Evolutionary conservation across 2,113 vertebrate species (phyloP).

Genomic region (Dipodomys ordii): DNA sequence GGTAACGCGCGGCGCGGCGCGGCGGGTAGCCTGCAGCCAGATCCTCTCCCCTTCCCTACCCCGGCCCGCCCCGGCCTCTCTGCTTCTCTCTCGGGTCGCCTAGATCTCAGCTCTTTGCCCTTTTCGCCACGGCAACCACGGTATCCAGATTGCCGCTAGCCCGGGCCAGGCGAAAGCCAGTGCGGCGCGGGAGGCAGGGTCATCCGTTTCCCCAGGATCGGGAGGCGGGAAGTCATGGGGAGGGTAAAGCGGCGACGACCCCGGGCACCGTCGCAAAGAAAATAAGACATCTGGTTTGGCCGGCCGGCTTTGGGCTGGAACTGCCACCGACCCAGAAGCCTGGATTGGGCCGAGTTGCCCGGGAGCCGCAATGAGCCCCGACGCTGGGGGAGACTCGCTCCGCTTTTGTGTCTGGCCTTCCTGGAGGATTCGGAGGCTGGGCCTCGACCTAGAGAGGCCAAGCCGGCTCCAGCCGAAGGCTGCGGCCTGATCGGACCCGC

Average conservation of each 20-base stretch:
- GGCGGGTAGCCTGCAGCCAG: neutral
- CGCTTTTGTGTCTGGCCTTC: conserved; percentile 54
- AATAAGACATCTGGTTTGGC: neutral
- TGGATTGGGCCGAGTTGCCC: neutral
- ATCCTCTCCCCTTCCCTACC: neutral
- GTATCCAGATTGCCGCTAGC: neutral
- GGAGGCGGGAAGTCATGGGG: conserved; percentile 29
- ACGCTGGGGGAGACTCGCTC: neutral
- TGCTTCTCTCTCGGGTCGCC: neutral
- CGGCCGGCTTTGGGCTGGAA: neutral
- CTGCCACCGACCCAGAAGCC: neutral
- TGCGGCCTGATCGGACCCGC: conserved; percentile 22
- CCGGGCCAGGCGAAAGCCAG: neutral
- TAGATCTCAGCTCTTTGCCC: neutral
- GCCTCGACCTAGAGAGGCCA: neutral
- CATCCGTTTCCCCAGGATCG: neutral
- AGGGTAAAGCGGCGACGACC: neutral
- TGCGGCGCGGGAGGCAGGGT: neutral
- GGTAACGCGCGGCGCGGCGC: conserved; percentile 75
- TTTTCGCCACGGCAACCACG: neutral
- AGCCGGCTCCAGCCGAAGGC: neutral
- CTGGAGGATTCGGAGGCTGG: neutral
- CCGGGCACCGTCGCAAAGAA: neutral
- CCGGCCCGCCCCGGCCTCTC: neutral
- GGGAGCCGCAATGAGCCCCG: neutral